Evolutionary conservation across 2,797 vertebrate genomes (phyloP).

Genomic region (Leontopithecus rosalia): DNA sequence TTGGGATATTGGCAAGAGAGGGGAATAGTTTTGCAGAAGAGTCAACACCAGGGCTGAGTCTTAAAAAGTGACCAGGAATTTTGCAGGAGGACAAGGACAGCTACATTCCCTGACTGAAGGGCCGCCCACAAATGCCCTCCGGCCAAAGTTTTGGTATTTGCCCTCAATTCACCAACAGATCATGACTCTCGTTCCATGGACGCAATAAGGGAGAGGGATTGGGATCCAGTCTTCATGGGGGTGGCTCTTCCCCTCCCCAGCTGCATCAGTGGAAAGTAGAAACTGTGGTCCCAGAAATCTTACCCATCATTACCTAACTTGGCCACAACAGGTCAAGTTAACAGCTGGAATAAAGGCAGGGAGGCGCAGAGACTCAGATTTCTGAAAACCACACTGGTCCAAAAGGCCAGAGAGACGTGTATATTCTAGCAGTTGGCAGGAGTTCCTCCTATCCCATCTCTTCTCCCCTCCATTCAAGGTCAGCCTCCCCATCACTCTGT

Average conservation of each 20-base stretch:
- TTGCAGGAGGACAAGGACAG: background rate
- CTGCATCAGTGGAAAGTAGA: no score
- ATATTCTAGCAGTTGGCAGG: accelerated
- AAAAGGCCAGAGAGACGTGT: background rate
- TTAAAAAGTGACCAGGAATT: background rate
- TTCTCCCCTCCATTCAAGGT: background rate
- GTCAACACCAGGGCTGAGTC: background rate
- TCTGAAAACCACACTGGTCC: background rate
- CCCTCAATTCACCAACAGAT: no score
- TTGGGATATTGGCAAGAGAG: background rate
- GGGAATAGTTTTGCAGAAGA: background rate
- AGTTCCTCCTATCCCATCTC: accelerated
- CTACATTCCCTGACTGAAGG: no score
- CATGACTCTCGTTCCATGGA: no score
- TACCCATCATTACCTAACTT: no score
- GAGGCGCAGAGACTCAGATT: background rate
- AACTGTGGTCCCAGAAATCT: no score
- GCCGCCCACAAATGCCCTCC: no score
- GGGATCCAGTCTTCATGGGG: no score
- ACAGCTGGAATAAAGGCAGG: background rate
- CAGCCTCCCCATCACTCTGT: background rate
- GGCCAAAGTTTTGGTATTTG: no score
- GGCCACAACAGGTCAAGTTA: no score
- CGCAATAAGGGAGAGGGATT: no score
- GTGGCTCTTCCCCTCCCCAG: no score